Percentiles rank a stretch among this genome's conserved stretches.
Conservation (phyloP, 1,140 invertebrate species). For the Apis dorsata region DNA sequence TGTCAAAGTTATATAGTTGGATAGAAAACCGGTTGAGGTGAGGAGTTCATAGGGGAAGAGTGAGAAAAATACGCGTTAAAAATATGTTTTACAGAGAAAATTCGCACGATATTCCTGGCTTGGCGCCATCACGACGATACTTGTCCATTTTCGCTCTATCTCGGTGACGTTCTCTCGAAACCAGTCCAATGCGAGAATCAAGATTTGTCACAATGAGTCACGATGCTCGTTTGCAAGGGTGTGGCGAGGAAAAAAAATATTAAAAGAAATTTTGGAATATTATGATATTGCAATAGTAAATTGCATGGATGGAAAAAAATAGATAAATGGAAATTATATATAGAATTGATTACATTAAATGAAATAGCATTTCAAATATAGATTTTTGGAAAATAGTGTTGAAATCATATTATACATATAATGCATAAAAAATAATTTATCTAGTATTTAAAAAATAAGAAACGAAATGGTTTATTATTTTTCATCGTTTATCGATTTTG, state of each 20-base stretch:
- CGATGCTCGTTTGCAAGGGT: not conserved
- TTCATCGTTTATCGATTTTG: no score
- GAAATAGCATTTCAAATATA: no score
- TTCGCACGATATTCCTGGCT: constrained; percentile 22
- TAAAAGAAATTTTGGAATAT: not conserved
- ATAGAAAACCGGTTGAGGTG: not conserved
- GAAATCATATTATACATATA: no score
- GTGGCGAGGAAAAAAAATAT: not conserved
- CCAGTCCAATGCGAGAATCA: not conserved
- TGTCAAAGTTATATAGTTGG: constrained; percentile 4
- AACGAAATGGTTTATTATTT: no score
- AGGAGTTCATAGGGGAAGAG: not conserved
- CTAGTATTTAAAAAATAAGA: no score
- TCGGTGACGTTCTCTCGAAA: not conserved
- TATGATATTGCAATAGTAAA: no score
- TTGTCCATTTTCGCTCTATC: constrained; percentile 10
- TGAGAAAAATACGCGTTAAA: constrained; percentile 10
- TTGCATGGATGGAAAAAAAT: not conserved
- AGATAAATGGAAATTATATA: not conserved
- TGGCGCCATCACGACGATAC: not conserved
- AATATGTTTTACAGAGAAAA: constrained; percentile 16
- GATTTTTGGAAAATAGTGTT: no score
- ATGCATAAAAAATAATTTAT: no score
- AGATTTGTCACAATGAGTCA: not conserved
- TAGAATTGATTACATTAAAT: not conserved